Evolutionary conservation across 2,797 vertebrate species (phyloP).

Genomic region (Limosa lapponica): DNA sequence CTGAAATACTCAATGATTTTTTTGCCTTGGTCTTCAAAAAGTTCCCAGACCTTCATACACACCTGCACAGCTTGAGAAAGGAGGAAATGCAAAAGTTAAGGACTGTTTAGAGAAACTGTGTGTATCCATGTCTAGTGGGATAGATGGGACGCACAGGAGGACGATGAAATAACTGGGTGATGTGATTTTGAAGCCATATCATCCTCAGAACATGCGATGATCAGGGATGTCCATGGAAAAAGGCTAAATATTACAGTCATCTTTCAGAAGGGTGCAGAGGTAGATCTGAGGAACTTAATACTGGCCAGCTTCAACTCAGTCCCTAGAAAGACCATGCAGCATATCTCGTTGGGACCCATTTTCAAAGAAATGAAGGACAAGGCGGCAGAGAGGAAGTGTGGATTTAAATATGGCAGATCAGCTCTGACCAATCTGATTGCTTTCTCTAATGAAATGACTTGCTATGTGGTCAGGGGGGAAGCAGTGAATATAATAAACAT

Average conservation of each 20-base stretch:
- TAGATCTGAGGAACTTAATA: not conserved
- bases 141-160: not conserved
- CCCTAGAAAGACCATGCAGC: not conserved
- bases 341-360: not conserved
- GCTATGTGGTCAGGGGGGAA: not conserved
- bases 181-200: not conserved
- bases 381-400: not conserved
- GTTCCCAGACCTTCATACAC: not conserved
- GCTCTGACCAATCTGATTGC: not conserved
- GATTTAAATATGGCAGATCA: not conserved
- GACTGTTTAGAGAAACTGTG: not conserved
- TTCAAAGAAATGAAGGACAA: not conserved
- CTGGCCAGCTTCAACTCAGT: not conserved
- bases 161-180: not conserved
- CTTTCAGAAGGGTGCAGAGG: not conserved
- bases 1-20: not conserved
- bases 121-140: not conserved
- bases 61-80: not conserved
- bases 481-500: not conserved
- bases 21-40: not conserved
- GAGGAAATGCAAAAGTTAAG: not conserved
- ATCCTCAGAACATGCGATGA: not conserved
- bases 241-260: not conserved
- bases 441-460: not conserved
- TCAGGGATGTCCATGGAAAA: not conserved